These are phyloP conservation scores for Zaprionus vittiger DNA, from an alignment of 1,140 invertebrate genomes.

Conservation along the genomic window DNA sequence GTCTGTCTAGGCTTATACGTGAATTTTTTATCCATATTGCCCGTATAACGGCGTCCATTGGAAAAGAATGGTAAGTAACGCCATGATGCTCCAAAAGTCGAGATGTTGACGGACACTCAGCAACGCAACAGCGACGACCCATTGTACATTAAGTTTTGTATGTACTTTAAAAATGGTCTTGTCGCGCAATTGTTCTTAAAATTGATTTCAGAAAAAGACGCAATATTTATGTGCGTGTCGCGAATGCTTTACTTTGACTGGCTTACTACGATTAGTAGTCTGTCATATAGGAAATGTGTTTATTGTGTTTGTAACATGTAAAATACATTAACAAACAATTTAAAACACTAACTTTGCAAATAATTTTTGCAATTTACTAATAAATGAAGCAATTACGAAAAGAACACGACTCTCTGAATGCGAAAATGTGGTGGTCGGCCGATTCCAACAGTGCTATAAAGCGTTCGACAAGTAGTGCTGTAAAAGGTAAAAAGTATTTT, in stretches of 20 bases:
- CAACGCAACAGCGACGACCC: conserved; percentile 82
- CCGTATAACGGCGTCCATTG: conserved; percentile 84
- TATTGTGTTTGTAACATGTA: neutral
- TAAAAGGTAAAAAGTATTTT: neutral
- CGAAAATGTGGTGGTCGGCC: conserved; percentile 12
- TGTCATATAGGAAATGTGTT: neutral
- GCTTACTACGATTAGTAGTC: conserved; percentile 14
- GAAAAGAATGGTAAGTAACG: conserved; percentile 86
- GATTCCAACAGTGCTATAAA: neutral
- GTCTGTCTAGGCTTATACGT: conserved; percentile 84
- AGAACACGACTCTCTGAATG: neutral
- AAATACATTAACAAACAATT: neutral
- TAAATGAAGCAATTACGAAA: neutral
- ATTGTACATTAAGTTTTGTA: conserved; percentile 35
- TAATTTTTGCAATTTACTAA: neutral
- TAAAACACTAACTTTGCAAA: neutral
- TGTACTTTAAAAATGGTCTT: neutral
- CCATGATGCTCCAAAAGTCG: conserved; percentile 84
- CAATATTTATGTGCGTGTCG: conserved; percentile 19
- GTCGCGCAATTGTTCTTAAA: neutral
- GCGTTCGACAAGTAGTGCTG: neutral
- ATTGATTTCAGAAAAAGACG: conserved; percentile 28
- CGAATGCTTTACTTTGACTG: neutral
- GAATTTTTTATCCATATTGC: conserved; percentile 85
- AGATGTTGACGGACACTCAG: conserved; percentile 81